Percentiles rank a stretch among this genome's conserved stretches.
Evolutionary conservation across 2,113 vertebrate species (phyloP).

Genomic region (Sphyrna mokarran): DNA sequence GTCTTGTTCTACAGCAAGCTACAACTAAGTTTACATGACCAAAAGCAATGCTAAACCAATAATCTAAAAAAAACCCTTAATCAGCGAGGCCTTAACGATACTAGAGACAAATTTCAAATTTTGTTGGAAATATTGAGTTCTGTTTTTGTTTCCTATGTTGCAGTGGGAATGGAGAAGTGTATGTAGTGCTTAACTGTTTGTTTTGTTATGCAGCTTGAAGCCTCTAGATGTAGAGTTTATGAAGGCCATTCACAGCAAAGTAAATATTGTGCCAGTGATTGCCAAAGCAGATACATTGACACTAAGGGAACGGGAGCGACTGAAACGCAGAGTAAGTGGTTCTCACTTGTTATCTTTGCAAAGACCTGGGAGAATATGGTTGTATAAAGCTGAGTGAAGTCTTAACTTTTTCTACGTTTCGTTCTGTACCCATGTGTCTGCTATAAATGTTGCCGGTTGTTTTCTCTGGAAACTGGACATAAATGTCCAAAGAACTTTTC

Average conservation of each 20-base stretch:
- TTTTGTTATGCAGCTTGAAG: conserved; percentile 59
- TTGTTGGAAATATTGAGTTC: neutral
- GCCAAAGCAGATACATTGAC: conserved; percentile 80
- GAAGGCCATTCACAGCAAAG: conserved; percentile 85
- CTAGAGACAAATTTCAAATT: neutral
- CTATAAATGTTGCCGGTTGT: neutral
- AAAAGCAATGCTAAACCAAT: neutral
- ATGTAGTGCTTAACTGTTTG: neutral
- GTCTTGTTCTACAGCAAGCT: neutral
- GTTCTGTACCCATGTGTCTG: neutral
- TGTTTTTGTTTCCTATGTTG: neutral
- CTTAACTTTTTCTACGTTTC: neutral
- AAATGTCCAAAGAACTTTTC: neutral
- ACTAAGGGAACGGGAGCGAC: conserved; percentile 71
- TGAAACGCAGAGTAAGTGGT: conserved; percentile 72
- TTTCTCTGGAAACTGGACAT: neutral
- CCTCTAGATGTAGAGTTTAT: conserved; percentile 84
- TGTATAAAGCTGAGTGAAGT: neutral
- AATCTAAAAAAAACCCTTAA: neutral
- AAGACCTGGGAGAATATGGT: neutral
- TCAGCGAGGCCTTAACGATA: neutral
- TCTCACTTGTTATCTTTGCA: neutral
- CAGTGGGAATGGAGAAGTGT: neutral
- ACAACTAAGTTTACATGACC: neutral
- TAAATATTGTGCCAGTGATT: conserved; percentile 84